Base-by-base conservation (phyloP, 2,797 vertebrate genomes). In the Lates japonicus region DNA sequence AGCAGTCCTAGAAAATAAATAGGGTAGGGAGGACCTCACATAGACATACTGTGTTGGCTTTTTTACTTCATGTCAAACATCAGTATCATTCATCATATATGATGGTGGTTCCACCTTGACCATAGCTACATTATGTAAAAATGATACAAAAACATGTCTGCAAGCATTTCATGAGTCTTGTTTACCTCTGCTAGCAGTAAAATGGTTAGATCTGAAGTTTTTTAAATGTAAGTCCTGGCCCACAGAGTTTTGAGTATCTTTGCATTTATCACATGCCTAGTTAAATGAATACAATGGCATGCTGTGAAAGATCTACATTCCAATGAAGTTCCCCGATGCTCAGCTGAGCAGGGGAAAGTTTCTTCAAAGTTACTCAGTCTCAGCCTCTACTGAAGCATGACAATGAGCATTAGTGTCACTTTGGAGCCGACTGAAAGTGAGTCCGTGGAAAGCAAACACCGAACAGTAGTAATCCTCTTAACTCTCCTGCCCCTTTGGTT, bases 381-480 rank as follows among this genome's bases (percentile, higher is more conserved):
- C 69, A 37, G 68, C 64, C 33, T 22, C 66, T 49, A 59, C 19
- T 37, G 58, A 78, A 74, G 71, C 71, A 60, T 77, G 79, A 86
- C 81, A 87, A 76, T 79, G 78, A 76, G 74, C 51, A 64, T 90
- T 81, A 84, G 80, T 67, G 57, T 87, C 74, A 72, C 72, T 73
- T 74, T 80, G 68, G 63, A 83, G 59, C 44, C 46, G 52, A 69
- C 12, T 74, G 61, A 68, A 82, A 88, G 64, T 29, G n/a, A 75
- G 42, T 57, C 33, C 2, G 61, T 33, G 7, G 49, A 82, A 83
- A 74, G 79, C 77, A 88, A 81, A 84, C 74, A 81, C 42, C 37
- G 60, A 67, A 76, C 68, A 65, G 70, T 35, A 42, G 75, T 88
- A 88, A 90, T 86, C 85, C 69, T 74, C 79, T 84, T 85, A 73